These are phyloP conservation scores for Pocillopora meandrina DNA, from an alignment of 92 coral and sea anemone species.

Conservation along the genomic window DNA sequence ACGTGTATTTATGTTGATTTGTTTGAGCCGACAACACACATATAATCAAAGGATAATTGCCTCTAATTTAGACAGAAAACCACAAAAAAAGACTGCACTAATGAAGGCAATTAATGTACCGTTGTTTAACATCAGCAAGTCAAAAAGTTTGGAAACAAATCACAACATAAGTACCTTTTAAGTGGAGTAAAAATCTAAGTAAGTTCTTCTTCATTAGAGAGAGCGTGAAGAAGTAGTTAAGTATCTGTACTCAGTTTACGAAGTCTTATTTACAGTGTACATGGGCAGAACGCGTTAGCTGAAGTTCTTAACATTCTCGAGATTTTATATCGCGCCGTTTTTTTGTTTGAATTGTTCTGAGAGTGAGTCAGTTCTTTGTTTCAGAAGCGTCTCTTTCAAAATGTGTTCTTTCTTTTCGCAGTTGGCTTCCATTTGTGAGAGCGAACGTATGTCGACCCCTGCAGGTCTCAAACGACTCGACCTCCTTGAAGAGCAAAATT, in stretches of 20 bases:
- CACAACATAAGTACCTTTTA: constrained; percentile 8
- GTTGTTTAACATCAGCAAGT: constrained; percentile 8
- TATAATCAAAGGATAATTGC: background rate
- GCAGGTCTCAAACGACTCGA: background rate
- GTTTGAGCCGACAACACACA: background rate
- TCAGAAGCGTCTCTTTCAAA: background rate
- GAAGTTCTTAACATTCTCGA: background rate
- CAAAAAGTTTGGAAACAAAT: background rate
- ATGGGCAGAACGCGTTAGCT: background rate
- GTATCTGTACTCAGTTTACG: background rate
- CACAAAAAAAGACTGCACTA: background rate
- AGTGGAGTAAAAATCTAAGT: background rate
- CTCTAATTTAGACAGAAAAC: background rate
- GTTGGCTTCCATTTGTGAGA: background rate
- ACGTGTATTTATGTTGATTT: too few species aligned
- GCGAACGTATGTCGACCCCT: constrained; percentile 1
- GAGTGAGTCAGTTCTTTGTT: constrained; percentile 2
- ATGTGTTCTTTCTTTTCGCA: background rate
- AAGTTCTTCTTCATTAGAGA: too few species aligned
- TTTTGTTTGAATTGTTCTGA: background rate
- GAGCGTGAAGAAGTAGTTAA: too few species aligned
- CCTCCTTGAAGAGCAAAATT: background rate
- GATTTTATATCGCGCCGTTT: background rate
- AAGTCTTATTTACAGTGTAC: background rate
- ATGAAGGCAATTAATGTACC: background rate